Evolutionary conservation across 2,888 invertebrate species (phyloP), one percentile per base, ranked within the genome.

Genomic region (Teleiodes luculella): DNA sequence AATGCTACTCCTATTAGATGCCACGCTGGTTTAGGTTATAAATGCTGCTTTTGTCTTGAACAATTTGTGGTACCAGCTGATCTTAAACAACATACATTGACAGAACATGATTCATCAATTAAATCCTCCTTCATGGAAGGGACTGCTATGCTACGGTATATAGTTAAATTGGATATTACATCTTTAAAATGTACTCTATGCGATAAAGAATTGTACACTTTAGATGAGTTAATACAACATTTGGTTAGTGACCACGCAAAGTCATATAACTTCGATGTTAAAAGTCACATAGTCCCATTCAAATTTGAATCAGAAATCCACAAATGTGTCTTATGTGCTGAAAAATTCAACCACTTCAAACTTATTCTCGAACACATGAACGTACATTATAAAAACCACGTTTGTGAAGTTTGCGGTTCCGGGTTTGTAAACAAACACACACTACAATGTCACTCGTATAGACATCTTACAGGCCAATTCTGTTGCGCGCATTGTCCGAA

Each of bases 321-420:
- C 0, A 62, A 62, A 46, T 80, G 80, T 16, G 66, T 64, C 0
- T 33, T 71, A 7, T 79, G 79, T 57, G 52, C 46, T 0, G 67
- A 62, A 2, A 59, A 60, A 14, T 76, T 68, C 24, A 72, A 70
- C 4, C 78, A 76, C 50, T 81, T 79, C 52, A 76, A 79, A 66
- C 65, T 76, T 0, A 56, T 81, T 5, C 49, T 76, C 1, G 74
- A 76, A 41, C 82, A 82, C 31, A 84, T 85, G 85, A 80, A 78
- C 36, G 60, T 63, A 0, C 85, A 85, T 54, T 85, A 65, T 24
- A 69, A 72, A 30, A 86, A 91, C 70, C 86, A 86, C 58, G 78
- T 86, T 8, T 91, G 91, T 57, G 84, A 88, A 20, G 72, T 85
- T 0, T 91, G 91, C 57, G 78, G 82, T 1, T 81, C 84, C 11